Evolutionary conservation across 2,113 vertebrate genomes (phyloP).

Genomic region (Thymallus thymallus): DNA sequence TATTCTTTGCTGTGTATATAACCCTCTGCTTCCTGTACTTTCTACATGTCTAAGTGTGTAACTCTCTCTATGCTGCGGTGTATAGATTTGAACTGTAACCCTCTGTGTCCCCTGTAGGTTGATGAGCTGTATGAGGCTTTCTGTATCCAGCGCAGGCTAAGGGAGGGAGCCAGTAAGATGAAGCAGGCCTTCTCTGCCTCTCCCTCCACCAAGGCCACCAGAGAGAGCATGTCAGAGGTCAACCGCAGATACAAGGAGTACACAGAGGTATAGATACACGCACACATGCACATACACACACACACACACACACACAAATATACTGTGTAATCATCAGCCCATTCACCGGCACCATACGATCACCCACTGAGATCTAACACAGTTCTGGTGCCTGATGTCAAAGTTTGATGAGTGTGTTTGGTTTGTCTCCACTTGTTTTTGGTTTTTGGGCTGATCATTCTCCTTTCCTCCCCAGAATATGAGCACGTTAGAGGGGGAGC

Average conservation of each 20-base stretch:
- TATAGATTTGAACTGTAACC: too few species aligned
- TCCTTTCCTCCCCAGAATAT: constrained; percentile 79
- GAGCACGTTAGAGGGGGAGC: constrained; percentile 89
- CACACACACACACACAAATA: neutral
- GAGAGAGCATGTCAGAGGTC: constrained; percentile 92
- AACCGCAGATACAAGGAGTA: constrained; percentile 91
- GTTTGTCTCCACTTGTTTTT: neutral
- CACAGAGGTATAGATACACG: constrained; percentile 81
- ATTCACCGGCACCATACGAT: neutral
- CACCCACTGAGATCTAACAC: neutral
- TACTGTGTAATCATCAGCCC: too few species aligned
- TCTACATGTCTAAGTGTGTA: neutral
- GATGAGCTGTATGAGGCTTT: constrained; percentile 97
- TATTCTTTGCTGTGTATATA: neutral
- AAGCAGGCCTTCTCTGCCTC: constrained; percentile 93
- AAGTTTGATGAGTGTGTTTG: too few species aligned
- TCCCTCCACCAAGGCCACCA: constrained; percentile 89
- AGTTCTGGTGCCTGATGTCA: too few species aligned
- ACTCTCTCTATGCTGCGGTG: constrained; percentile 12
- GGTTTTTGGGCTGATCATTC: neutral
- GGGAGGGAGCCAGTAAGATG: constrained; percentile 95
- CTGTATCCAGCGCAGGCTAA: constrained; percentile 92
- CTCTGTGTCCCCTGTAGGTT: constrained; percentile 73
- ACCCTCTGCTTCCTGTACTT: neutral
- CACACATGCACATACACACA: neutral